These are phyloP conservation scores for Morinoia aosen DNA, from an alignment of 2,888 invertebrate genomes.

Conservation along the genomic window DNA sequence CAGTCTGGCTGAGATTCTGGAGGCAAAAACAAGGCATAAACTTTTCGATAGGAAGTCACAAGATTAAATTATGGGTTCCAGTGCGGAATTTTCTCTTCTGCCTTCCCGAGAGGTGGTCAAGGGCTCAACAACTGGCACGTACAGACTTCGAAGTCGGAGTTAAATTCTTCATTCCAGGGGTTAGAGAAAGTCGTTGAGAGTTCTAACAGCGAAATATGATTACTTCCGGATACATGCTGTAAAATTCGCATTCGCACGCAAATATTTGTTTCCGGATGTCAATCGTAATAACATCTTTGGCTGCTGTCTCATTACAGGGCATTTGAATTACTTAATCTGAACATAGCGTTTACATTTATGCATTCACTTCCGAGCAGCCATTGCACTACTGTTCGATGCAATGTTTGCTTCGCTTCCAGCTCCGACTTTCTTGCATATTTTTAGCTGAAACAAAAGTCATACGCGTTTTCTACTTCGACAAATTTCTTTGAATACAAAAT, in stretches of 20 bases:
- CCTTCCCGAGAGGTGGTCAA: neutral
- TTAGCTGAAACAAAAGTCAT: no score
- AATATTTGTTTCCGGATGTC: neutral
- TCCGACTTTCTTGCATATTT: no score
- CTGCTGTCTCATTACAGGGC: no score
- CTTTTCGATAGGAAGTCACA: neutral
- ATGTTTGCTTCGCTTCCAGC: no score
- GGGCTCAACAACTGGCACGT: neutral
- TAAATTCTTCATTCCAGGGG: neutral
- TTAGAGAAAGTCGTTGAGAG: neutral
- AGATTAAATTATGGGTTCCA: neutral
- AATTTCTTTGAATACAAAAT: no score
- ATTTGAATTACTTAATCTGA: no score
- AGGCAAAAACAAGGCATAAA: slow-evolving; percentile 4
- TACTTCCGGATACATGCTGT: neutral
- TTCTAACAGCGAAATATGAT: neutral
- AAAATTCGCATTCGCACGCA: neutral
- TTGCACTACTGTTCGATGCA: no score
- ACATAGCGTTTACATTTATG: no score
- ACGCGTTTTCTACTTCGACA: no score
- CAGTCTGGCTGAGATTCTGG: slow-evolving; percentile 10
- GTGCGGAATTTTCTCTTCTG: neutral
- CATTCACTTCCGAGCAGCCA: no score
- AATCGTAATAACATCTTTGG: neutral
- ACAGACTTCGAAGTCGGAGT: neutral